Base-by-base conservation (phyloP, 2,888 invertebrate genomes). In the Amiota mariae region DNA sequence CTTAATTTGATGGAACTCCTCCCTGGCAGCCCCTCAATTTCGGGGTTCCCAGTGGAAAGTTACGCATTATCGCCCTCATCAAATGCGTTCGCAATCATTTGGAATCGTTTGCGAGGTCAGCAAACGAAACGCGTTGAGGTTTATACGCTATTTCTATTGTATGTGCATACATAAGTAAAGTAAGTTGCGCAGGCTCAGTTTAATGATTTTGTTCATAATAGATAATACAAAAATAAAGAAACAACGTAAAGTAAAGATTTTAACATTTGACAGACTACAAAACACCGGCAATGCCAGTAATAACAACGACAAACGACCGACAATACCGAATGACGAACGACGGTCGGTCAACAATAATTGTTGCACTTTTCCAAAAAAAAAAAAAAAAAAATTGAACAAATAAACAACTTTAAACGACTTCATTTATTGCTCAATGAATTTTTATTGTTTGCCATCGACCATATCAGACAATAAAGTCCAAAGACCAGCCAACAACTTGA, bases 221-320 rank as follows among this genome's bases (percentile, higher is more conserved):
- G 4, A 24, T 9, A 56, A 20, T 18, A 13, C 59, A 18, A 59
- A 13, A 20, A 59, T 11, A 59, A 59, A 59, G 24, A 15, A 59
- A 15, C 15, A 59, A 59, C 24, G 3, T 20, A 56, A 56, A 56
- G 56, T 9, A 59, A 8, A 18, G 66, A 66, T 66, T 66, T 66
- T 66, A 49, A 66, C 66, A 66, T 66, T 48, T 66, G 66, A 66
- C 67, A 68, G 54, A 68, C 66, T 63, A 18, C 48, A 66, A 66
- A 36, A 36, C 8, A 36, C 36, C 36, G 36, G 6, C 66, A 66
- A 66, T 18, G 15, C 15, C 66, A 49, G 49, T 20, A 66, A 66
- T 49, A 49, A 49, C 15, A 66, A 66, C n/a, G 24, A 24, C 51
- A 20, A 49, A 54, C 6, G 36, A 36, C 3, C 36, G 36, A 36